Conservation (phyloP, 1,140 invertebrate species). For the Drosophila gunungcola region DNA sequence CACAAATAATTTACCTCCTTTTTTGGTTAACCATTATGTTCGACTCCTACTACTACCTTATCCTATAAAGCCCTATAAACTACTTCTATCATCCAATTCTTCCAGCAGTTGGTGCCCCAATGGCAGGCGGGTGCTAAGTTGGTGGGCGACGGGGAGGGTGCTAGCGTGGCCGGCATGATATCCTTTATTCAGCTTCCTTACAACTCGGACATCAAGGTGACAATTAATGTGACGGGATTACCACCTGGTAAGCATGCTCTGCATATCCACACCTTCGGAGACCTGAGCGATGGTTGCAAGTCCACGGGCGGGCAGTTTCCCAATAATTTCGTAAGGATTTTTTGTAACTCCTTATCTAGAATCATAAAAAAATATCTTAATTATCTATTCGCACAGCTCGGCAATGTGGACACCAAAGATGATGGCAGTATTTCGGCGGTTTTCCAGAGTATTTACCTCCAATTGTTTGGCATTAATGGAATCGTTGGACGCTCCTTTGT, state of each 20-base stretch:
- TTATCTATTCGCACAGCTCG: slow-evolving; percentile 47
- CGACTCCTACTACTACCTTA: background rate
- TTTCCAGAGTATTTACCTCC: slow-evolving; percentile 74
- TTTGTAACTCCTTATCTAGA: too few relatives aligned
- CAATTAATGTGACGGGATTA: slow-evolving; percentile 87
- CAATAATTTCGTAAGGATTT: slow-evolving; percentile 78
- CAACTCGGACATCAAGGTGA: slow-evolving; percentile 85
- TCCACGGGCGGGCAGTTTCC: slow-evolving; percentile 85
- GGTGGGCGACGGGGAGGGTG: slow-evolving; percentile 60
- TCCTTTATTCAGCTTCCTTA: slow-evolving; percentile 77
- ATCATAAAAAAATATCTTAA: too few relatives aligned
- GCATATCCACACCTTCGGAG: slow-evolving; percentile 91
- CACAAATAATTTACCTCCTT: too few relatives aligned
- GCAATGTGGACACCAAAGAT: slow-evolving; percentile 79
- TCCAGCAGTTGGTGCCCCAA: slow-evolving; percentile 52
- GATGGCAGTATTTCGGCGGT: slow-evolving; percentile 72
- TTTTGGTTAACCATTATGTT: too few relatives aligned
- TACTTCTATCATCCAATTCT: too few relatives aligned
- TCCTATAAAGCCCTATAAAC: too few relatives aligned
- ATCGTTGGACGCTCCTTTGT: slow-evolving; percentile 83
- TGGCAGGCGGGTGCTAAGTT: slow-evolving; percentile 75
- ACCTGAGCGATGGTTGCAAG: slow-evolving; percentile 87
- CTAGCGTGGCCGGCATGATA: slow-evolving; percentile 61
- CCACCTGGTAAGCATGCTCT: slow-evolving; percentile 89
- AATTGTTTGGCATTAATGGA: slow-evolving; percentile 79